Conservation (phyloP, 2,888 invertebrate species). For the Polymixis flavicincta region DNA sequence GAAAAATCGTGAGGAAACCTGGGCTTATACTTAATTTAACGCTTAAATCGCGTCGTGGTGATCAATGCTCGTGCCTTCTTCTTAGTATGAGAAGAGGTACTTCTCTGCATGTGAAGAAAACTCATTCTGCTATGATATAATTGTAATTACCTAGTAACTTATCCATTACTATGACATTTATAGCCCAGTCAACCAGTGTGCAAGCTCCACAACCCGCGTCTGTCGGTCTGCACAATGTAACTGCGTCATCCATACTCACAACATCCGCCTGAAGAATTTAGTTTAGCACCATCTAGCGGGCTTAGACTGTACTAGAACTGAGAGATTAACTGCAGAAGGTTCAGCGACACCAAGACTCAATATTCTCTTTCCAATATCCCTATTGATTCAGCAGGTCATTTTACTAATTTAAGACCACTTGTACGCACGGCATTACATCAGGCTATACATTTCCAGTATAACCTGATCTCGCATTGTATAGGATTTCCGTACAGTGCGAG, state of each 20-base stretch:
- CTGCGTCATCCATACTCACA: conserved; percentile 52
- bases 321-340: conserved; percentile 13
- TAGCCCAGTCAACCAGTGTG: conserved; percentile 28
- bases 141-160: neutral
- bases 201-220: conserved; percentile 33
- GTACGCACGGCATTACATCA: too few relatives aligned
- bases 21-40: too few relatives aligned
- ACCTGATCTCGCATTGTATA: too few relatives aligned
- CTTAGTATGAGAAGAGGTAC: too few relatives aligned
- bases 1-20: too few relatives aligned
- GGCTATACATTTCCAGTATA: too few relatives aligned
- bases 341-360: neutral
- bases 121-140: neutral
- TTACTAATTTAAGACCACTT: too few relatives aligned
- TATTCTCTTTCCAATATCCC: too few relatives aligned
- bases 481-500: too few relatives aligned
- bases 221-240: conserved; percentile 62
- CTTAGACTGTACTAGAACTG: conserved; percentile 2
- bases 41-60: too few relatives aligned
- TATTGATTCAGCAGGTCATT: too few relatives aligned
- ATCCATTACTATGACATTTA: neutral
- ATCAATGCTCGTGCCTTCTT: too few relatives aligned
- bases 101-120: neutral
- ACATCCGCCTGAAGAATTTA: conserved; percentile 57
- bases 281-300: conserved; percentile 52